Percentiles rank a stretch among this genome's conserved stretches.
phyloP scores from a whole-genome alignment of 2,888 invertebrate genomes.

The Drosophila longiperda region DNA sequence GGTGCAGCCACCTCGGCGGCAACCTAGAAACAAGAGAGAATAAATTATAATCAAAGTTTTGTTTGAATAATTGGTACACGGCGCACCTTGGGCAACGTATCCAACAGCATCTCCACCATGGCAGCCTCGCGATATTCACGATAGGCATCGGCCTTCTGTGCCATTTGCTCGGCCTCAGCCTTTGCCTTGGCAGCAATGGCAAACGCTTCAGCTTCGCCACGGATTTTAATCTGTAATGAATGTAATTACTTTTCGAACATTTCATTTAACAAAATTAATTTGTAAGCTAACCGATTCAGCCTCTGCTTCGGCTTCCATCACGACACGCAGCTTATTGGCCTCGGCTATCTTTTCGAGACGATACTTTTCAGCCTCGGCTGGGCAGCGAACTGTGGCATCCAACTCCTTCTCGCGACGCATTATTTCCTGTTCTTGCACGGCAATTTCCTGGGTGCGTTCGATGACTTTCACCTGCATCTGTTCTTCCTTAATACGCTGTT shows the following conservation, averaged over 20 bases:
- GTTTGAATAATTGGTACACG: neutral
- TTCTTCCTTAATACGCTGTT: slow-evolving; percentile 97
- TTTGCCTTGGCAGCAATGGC: slow-evolving; percentile 97
- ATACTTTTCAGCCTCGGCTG: slow-evolving; percentile 97
- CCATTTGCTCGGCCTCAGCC: slow-evolving; percentile 98
- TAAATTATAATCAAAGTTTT: neutral
- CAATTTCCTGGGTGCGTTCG: slow-evolving; percentile 96
- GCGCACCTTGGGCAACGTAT: slow-evolving; percentile 95
- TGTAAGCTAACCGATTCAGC: slow-evolving; percentile 90
- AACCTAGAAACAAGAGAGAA: slow-evolving; percentile 87
- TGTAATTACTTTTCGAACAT: neutral
- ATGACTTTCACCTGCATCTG: slow-evolving; percentile 98
- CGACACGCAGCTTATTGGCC: slow-evolving; percentile 93
- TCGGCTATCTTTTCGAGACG: slow-evolving; percentile 97
- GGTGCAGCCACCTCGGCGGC: slow-evolving; percentile 99
- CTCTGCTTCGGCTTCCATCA: slow-evolving; percentile 98
- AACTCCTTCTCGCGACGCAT: slow-evolving; percentile 95
- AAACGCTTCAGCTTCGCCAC: slow-evolving; percentile 95
- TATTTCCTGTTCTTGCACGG: slow-evolving; percentile 98
- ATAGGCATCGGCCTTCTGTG: slow-evolving; percentile 98
- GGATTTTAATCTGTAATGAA: slow-evolving; percentile 87
- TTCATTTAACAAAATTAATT: neutral
- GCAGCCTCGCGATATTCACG: slow-evolving; percentile 98
- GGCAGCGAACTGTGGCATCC: slow-evolving; percentile 96
- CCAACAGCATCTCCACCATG: slow-evolving; percentile 98